phyloP scores from a whole-genome alignment of 1,140 invertebrate species.

The Scaptomyza montana region DNA sequence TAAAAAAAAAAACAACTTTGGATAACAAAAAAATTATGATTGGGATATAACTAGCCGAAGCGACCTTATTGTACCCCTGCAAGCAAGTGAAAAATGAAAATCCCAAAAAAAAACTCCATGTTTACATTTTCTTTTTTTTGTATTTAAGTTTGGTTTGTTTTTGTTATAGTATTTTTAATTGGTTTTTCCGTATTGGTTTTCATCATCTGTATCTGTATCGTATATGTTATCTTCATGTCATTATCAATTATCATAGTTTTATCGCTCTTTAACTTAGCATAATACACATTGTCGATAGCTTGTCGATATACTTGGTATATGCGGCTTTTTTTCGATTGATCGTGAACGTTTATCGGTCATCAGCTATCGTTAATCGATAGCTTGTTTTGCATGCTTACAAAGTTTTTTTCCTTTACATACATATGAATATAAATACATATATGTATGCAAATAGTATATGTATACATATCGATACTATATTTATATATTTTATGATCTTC shows the following conservation, averaged over 20 bases:
- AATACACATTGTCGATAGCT: constrained; percentile 18
- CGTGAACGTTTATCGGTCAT: constrained; percentile 19
- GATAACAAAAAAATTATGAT: too few species aligned
- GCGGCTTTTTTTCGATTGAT: constrained; percentile 11
- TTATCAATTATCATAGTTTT: constrained; percentile 4
- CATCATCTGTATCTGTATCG: constrained; percentile 42
- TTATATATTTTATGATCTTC: constrained; percentile 49
- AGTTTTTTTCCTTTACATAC: constrained; percentile 20
- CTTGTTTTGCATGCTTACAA: constrained; percentile 2
- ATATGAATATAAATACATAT: constrained; percentile 26
- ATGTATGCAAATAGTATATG: constrained; percentile 35
- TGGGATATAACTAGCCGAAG: too few species aligned
- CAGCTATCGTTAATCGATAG: constrained; percentile 9
- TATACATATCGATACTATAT: constrained; percentile 1
- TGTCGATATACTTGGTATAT: constrained; percentile 50
- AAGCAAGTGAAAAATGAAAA: background rate
- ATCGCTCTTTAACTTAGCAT: constrained; percentile 24
- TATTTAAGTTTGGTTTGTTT: constrained; percentile 42
- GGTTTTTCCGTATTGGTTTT: constrained; percentile 54
- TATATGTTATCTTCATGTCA: background rate
- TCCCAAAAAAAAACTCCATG: constrained; percentile 25
- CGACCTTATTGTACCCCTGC: too few species aligned
- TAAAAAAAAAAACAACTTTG: too few species aligned
- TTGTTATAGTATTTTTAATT: constrained; percentile 75
- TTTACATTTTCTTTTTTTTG: constrained; percentile 19